These are phyloP conservation scores for Coregonus suidteri DNA, from an alignment of 2,797 vertebrate species.

Conservation along the genomic window DNA sequence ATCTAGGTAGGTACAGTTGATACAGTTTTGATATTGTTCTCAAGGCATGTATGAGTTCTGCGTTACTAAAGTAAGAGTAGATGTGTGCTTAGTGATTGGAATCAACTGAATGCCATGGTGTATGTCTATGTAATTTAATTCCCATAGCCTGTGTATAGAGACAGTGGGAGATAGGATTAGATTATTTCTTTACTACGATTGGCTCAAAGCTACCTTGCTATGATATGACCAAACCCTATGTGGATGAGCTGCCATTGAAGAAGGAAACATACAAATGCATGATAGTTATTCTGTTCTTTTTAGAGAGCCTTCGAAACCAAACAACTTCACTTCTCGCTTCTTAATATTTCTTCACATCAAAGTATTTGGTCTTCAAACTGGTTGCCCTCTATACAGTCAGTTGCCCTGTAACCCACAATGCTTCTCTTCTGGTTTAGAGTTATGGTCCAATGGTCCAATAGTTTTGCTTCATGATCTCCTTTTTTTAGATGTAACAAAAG, in stretches of 20 bases:
- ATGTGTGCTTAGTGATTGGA: not conserved
- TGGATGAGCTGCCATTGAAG: slow-evolving; percentile 52
- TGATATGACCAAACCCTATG: slow-evolving; percentile 11
- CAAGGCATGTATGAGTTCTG: no score
- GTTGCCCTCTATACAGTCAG: not conserved
- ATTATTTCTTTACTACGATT: not conserved
- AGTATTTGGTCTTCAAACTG: slow-evolving; percentile 17
- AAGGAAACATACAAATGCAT: slow-evolving; percentile 41
- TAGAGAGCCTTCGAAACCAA: slow-evolving; percentile 38
- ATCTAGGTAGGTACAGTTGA: slow-evolving; percentile 1
- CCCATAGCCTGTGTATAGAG: not conserved
- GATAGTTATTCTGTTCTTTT: slow-evolving; percentile 43
- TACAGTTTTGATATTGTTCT: not conserved
- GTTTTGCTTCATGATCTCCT: slow-evolving; percentile 5
- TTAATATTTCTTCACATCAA: slow-evolving; percentile 22
- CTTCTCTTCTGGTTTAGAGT: slow-evolving; percentile 12
- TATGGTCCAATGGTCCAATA: not conserved
- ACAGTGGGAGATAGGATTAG: not conserved
- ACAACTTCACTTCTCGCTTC: slow-evolving; percentile 11
- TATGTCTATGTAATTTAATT: no score
- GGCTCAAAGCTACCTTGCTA: slow-evolving; percentile 12
- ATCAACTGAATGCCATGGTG: not conserved
- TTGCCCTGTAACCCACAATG: slow-evolving; percentile 8
- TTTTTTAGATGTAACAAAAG: not conserved
- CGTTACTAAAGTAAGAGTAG: not conserved